These are phyloP conservation scores for Perodicticus potto DNA, from an alignment of 2,797 vertebrate genomes.

Conservation along the genomic window DNA sequence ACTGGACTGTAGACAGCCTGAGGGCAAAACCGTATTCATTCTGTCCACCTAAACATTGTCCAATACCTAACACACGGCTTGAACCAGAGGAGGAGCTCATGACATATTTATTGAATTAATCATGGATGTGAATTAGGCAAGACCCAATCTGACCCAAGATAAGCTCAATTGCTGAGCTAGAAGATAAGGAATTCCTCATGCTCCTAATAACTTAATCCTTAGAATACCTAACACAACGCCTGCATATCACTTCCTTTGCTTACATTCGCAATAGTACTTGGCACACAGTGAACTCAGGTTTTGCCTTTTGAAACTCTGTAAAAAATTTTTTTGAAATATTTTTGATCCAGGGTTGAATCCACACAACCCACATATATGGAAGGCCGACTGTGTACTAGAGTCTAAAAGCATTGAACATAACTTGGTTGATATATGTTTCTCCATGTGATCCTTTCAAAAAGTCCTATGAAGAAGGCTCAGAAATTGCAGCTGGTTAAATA, in stretches of 20 bases:
- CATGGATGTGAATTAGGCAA: not conserved
- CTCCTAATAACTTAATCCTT: not conserved
- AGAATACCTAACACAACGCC: not conserved
- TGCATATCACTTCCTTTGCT: not conserved
- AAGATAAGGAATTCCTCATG: not conserved
- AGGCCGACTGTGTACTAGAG: not conserved
- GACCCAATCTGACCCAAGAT: not conserved
- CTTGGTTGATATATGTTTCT: not conserved
- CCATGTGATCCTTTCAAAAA: not conserved
- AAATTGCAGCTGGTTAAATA: not conserved
- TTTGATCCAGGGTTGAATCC: not conserved
- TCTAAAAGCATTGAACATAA: not conserved
- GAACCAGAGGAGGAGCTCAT: not conserved
- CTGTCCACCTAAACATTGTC: conserved; percentile 1
- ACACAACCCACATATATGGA: not conserved
- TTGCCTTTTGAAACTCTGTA: not conserved
- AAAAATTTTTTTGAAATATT: not conserved
- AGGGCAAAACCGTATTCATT: not conserved
- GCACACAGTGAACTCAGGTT: not conserved
- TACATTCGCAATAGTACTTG: not conserved
- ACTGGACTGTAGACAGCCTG: not conserved
- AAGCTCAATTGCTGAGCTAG: not conserved
- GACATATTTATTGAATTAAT: not conserved
- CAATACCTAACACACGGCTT: not conserved
- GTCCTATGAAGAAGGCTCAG: not conserved